A percentile compares a stretch with the other conserved stretches of the same genome.
Evolutionary conservation across 92 coral and sea anemone genomes (phyloP).

Genomic region (Virgularia gustaviana): DNA sequence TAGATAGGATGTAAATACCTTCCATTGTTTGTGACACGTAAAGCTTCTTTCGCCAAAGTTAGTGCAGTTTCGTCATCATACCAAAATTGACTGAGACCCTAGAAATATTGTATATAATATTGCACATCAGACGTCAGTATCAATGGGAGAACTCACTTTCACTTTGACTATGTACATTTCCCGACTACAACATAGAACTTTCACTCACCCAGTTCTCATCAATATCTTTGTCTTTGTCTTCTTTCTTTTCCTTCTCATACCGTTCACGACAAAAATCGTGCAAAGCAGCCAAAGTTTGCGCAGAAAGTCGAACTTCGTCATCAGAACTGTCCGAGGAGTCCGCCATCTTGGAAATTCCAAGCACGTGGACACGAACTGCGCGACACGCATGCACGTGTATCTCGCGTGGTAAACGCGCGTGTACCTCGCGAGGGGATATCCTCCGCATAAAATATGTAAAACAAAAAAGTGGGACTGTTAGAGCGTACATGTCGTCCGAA

Average conservation of each 20-base stretch:
- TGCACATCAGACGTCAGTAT: too few relatives aligned
- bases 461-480: conserved; percentile 19
- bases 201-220: conserved; percentile 70
- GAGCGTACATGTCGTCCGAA: not conserved
- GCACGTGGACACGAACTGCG: too few relatives aligned
- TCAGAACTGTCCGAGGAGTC: conserved; percentile 55
- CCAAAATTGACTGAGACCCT: conserved; percentile 81
- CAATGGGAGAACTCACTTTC: too few relatives aligned
- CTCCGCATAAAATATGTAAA: conserved; percentile 7
- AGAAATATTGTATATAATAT: too few relatives aligned
- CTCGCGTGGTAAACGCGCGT: too few relatives aligned
- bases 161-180: too few relatives aligned
- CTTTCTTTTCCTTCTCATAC: conserved; percentile 26
- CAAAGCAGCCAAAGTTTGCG: conserved; percentile 60
- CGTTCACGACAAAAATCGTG: conserved; percentile 64
- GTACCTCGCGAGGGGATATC: too few relatives aligned
- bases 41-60: conserved; percentile 58
- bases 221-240: conserved; percentile 36
- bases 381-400: too few relatives aligned
- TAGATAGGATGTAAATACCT: conserved; percentile 39
- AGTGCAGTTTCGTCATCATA: conserved; percentile 57
- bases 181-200: too few relatives aligned
- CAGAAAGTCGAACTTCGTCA: conserved; percentile 54
- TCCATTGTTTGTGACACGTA: conserved; percentile 51
- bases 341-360: too few relatives aligned